These are phyloP conservation scores for Xestia sexstrigata DNA, from an alignment of 2,888 invertebrate genomes.

Conservation along the genomic window DNA sequence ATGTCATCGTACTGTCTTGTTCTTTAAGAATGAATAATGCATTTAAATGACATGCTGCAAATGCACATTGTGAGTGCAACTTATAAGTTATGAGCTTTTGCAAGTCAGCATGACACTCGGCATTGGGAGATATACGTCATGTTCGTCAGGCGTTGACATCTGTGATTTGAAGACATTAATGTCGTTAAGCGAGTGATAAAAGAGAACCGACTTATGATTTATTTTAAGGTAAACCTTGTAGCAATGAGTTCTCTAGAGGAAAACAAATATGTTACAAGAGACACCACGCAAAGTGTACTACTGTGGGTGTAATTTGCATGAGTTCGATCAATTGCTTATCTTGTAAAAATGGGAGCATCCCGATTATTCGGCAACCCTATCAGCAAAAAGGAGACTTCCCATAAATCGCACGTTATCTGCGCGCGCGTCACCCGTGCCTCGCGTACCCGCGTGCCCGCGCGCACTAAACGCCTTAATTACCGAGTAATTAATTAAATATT, in stretches of 20 bases:
- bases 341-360: not conserved
- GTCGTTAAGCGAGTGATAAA: too few relatives aligned
- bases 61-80: not conserved
- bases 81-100: not conserved
- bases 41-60: constrained; percentile 5
- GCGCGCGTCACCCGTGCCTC: constrained; percentile 40
- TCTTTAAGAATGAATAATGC: constrained; percentile 8
- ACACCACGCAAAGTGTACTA: not conserved
- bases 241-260: not conserved
- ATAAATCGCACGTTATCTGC: constrained; percentile 69
- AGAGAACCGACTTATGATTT: not conserved
- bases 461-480: constrained; percentile 66
- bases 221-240: not conserved
- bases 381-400: constrained; percentile 20
- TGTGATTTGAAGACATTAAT: not conserved
- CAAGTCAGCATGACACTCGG: constrained; percentile 34
- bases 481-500: constrained; percentile 64
- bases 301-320: not conserved
- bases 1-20: not conserved
- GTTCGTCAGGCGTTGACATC: constrained; percentile 7
- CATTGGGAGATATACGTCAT: not conserved
- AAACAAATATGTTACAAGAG: not conserved
- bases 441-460: constrained; percentile 46
- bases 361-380: constrained; percentile 43
- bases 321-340: not conserved